Evolutionary conservation across 2,797 vertebrate genomes (phyloP).

Genomic region (Octomys mimax): DNA sequence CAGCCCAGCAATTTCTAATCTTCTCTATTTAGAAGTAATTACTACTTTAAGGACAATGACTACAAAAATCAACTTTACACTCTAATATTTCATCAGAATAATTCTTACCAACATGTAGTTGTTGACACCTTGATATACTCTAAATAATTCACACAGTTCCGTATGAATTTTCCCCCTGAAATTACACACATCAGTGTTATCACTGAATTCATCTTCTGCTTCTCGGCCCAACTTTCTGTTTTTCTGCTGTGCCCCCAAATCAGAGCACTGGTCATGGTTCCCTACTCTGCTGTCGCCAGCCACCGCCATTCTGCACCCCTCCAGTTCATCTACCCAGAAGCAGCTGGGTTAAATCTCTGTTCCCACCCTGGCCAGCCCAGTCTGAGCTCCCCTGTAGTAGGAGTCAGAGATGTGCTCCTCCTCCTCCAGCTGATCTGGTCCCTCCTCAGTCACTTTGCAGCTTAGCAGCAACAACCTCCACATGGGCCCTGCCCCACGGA

Average conservation of each 20-base stretch:
- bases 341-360: neutral
- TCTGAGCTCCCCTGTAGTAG: neutral
- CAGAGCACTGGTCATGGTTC: neutral
- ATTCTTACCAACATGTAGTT: neutral
- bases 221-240: neutral
- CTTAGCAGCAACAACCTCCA: neutral
- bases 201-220: neutral
- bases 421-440: neutral
- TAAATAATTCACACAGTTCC: neutral
- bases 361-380: neutral
- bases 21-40: slow-evolving; percentile 43
- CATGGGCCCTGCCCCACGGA: neutral
- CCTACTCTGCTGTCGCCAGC: neutral
- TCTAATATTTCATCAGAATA: slow-evolving; percentile 2
- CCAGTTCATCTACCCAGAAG: neutral
- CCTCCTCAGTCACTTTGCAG: neutral
- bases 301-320: neutral
- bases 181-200: neutral
- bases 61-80: slow-evolving; percentile 6
- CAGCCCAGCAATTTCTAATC: slow-evolving; percentile 28
- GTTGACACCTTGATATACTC: neutral
- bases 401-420: neutral
- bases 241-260: neutral
- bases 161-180: neutral
- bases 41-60: neutral